These are phyloP conservation scores for Molossus molossus DNA, from an alignment of 2,797 vertebrate genomes.

Conservation along the genomic window DNA sequence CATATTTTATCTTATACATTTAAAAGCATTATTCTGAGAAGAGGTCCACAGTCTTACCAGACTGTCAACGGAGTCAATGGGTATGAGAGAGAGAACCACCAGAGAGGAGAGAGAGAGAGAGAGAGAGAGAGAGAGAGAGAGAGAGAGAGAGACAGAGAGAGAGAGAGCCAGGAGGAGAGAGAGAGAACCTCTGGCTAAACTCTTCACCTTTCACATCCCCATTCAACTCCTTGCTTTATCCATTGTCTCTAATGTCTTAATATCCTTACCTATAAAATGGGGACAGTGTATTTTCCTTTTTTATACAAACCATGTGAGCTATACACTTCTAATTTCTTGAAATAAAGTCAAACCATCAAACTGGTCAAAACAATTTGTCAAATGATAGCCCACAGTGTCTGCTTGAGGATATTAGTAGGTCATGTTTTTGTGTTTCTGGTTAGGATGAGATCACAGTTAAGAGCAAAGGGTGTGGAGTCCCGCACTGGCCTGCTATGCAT, in stretches of 20 bases:
- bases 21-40: constrained; percentile 45
- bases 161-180: not conserved
- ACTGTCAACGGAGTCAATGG: not conserved
- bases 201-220: not conserved
- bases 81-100: not conserved
- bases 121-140: not conserved
- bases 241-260: not conserved
- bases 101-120: not conserved
- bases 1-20: constrained; percentile 40
- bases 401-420: not conserved
- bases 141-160: not conserved
- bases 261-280: constrained; percentile 27
- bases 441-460: not conserved
- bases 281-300: not conserved
- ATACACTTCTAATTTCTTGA: not conserved
- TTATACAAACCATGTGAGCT: not conserved
- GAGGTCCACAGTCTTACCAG: not conserved
- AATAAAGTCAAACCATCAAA: constrained; percentile 41
- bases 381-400: constrained; percentile 13
- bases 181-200: not conserved
- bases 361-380: constrained; percentile 14
- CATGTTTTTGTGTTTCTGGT: constrained; percentile 4
- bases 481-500: no score
- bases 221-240: not conserved
- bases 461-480: not conserved